Percentiles rank a stretch among this genome's conserved stretches.
These are phyloP conservation scores for Ariolimax columbianus DNA, from an alignment of 2,888 invertebrate species.

Conservation along the genomic window DNA sequence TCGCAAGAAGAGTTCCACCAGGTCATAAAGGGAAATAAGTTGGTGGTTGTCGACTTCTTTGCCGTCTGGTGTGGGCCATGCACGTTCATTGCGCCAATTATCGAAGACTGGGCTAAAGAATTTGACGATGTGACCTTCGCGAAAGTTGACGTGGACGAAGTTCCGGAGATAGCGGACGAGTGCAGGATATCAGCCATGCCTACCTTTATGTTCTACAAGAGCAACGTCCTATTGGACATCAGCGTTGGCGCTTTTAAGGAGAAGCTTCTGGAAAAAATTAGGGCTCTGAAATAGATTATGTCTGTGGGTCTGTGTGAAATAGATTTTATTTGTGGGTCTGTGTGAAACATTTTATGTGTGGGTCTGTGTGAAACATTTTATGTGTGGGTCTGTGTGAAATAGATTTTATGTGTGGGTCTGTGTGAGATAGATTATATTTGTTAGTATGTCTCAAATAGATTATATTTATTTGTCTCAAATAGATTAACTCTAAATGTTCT, in stretches of 20 bases:
- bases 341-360: too few species aligned
- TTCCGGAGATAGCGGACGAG: constrained; percentile 50
- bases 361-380: not conserved
- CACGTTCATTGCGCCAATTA: not conserved
- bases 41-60: constrained; percentile 36
- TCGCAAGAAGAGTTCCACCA: not conserved
- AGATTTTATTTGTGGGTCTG: too few species aligned
- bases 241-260: constrained; percentile 1
- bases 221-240: constrained; percentile 17
- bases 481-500: too few species aligned
- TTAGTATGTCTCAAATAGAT: not conserved
- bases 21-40: not conserved
- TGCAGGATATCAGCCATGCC: constrained; percentile 59
- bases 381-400: not conserved
- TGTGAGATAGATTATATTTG: not conserved
- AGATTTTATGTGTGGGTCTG: too few species aligned
- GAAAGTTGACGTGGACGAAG: constrained; percentile 72
- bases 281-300: not conserved
- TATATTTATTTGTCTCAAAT: too few species aligned
- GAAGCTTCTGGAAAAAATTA: not conserved
- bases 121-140: constrained; percentile 59
- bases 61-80: constrained; percentile 42
- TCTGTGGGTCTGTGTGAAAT: not conserved
- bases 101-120: constrained; percentile 27
- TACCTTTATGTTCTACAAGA: constrained; percentile 58